phyloP scores from a whole-genome alignment of 2,113 vertebrate genomes.

The Dromas ardeola region DNA sequence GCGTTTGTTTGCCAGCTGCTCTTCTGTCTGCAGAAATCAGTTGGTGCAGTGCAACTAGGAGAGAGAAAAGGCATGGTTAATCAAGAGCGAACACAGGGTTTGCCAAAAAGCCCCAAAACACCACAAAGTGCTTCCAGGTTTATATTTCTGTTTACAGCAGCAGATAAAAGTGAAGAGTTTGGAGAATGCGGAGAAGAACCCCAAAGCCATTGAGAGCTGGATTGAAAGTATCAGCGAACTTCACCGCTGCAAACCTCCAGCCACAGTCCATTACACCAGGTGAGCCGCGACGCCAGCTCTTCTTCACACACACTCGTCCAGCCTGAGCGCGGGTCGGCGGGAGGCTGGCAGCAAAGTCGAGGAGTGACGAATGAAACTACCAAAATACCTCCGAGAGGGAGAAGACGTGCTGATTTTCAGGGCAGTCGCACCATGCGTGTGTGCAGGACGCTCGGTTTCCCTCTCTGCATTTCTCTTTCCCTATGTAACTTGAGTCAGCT shows the following conservation, averaged over 20 bases:
- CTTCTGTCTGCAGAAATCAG: neutral
- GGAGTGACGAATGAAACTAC: neutral
- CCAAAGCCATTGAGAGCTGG: constrained; percentile 86
- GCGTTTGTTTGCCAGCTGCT: neutral
- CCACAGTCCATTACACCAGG: constrained; percentile 85
- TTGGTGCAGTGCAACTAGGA: neutral
- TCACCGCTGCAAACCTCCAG: constrained; percentile 81
- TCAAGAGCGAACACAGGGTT: neutral
- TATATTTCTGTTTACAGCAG: constrained; percentile 59
- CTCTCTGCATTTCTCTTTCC: neutral
- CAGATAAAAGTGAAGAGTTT: constrained; percentile 89
- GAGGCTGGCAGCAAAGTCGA: neutral
- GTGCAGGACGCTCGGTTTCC: neutral
- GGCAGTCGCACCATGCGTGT: accelerated
- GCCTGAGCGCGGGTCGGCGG: accelerated
- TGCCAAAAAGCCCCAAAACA: neutral
- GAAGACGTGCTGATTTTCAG: accelerated
- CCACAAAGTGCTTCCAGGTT: neutral
- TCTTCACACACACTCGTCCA: accelerated
- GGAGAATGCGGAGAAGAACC: constrained; percentile 85
- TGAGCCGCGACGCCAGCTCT: neutral
- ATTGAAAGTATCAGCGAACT: constrained; percentile 89
- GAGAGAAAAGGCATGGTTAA: neutral
- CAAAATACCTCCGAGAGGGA: neutral
- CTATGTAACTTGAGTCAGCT: accelerated